Evolutionary conservation across 1,140 invertebrate species (phyloP).

Genomic region (Sycobia sp.): DNA sequence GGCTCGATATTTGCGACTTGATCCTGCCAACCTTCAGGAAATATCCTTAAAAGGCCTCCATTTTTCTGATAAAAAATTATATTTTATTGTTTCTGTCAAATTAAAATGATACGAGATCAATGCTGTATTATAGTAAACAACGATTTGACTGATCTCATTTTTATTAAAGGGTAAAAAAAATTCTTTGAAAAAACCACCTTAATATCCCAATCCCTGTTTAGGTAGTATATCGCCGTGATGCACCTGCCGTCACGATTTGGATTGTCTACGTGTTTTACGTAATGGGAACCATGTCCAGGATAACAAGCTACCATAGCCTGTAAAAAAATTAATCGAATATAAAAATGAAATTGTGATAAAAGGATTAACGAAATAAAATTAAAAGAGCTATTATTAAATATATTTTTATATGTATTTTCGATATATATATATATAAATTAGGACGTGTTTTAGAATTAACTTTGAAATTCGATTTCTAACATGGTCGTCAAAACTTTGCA

Average conservation of each 20-base stretch:
- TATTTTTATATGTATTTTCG: too few species aligned
- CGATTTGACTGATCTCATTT: conserved; percentile 1
- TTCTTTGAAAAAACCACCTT: conserved; percentile 59
- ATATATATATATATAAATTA: too few species aligned
- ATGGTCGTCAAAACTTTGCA: too few species aligned
- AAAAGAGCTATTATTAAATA: too few species aligned
- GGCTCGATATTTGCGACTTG: conserved; percentile 92
- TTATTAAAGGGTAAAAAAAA: not conserved
- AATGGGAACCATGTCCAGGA: conserved; percentile 88
- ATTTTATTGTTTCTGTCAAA: not conserved
- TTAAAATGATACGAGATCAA: not conserved
- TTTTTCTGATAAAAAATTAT: conserved; percentile 62
- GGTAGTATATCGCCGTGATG: conserved; percentile 95
- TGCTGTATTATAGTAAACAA: too few species aligned
- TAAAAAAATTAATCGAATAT: conserved; percentile 38
- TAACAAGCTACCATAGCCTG: conserved; percentile 98
- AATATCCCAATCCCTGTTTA: conserved; percentile 91
- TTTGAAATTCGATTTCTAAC: too few species aligned
- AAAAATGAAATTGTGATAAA: not conserved
- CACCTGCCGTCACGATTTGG: conserved; percentile 94
- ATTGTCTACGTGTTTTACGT: conserved; percentile 97
- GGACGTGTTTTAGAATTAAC: too few species aligned
- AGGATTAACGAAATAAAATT: too few species aligned
- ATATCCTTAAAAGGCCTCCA: conserved; percentile 83
- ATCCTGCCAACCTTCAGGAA: conserved; percentile 81